Percentiles rank a stretch among this genome's conserved stretches.
Conservation (phyloP, 2,888 invertebrate species). For the Eilema sororculum region DNA sequence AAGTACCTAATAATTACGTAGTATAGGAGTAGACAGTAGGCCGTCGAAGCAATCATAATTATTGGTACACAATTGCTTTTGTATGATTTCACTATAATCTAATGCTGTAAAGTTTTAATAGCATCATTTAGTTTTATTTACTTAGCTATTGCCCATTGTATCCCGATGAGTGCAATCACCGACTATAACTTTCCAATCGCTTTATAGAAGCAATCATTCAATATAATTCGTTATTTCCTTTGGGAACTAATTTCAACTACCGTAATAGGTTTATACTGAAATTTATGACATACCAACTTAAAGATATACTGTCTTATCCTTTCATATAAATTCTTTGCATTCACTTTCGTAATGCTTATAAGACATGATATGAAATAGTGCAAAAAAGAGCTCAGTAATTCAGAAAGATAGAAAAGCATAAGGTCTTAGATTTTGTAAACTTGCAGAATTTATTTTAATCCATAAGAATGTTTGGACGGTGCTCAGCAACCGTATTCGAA, state of each 20-base stretch:
- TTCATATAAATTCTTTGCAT: background rate
- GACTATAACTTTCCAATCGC: slow-evolving; percentile 17
- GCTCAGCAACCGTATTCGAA: background rate
- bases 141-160: slow-evolving; percentile 30
- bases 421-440: background rate
- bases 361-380: background rate
- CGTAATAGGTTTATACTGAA: background rate
- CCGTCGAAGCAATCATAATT: slow-evolving; percentile 1
- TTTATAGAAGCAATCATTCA: slow-evolving; percentile 22
- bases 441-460: background rate
- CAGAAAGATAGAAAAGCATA: too few species aligned
- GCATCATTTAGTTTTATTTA: slow-evolving; percentile 34
- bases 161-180: slow-evolving; percentile 29
- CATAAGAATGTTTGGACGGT: background rate
- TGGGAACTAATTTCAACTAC: slow-evolving; percentile 12
- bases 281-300: background rate
- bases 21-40: background rate
- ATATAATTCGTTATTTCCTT: slow-evolving; percentile 19
- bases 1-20: background rate
- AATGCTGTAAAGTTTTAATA: slow-evolving; percentile 19
- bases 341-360: background rate
- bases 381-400: background rate
- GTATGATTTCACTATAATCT: slow-evolving; percentile 14
- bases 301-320: background rate
- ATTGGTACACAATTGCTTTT: slow-evolving; percentile 10